Base-by-base conservation (phyloP, 2,888 invertebrate species). In the Hedychridium roseum region DNA sequence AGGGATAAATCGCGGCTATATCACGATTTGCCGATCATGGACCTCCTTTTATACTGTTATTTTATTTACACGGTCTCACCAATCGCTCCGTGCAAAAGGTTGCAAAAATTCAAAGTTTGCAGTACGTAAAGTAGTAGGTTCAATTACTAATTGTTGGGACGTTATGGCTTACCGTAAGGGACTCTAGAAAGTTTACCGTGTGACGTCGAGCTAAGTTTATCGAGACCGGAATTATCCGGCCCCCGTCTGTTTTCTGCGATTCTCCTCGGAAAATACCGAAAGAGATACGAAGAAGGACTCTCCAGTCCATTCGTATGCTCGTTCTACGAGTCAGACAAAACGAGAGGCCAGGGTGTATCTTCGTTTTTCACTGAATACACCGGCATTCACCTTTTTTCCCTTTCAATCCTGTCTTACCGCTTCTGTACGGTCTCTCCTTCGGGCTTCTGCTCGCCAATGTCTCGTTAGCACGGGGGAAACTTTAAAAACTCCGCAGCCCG, bases 291-390 rank as follows among this genome's bases (percentile, higher is more conserved):
- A 41, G 17, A 4, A 23, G 43, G 32, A 39, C 41, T 34, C 23
- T 36, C 27, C 45, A 31, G 43, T 44, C 48, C 44, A 45, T 50
- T 43, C 39, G 43, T 48, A 38, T 43, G 43, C n/a, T n/a, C n/a
- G 31, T 37, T 42, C 18, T 30, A 26, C 42, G 43, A 16, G 38
- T 56, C 54, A 56, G 54, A 47, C 44, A 54, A 42, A 27, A 50
- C 50, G 47, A 56, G 44, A 47, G 43, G 34, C 20, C 43, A 48
- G 43, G 44, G 51, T 34, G 44, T 39, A 39, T 44, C 42, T 47
- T 47, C 50, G 38, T 54, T 56, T 56, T 54, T 50, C 44, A 43
- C 47, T 44, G 42, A 45, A 54, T 45, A 28, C n/a, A n/a, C 47
- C 50, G 23, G 36, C 44, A 45, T 54, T 57, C 54, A 54, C 54